Conservation (phyloP, 1,140 invertebrate genomes). For the Dermatophagoides farinae region DNA sequence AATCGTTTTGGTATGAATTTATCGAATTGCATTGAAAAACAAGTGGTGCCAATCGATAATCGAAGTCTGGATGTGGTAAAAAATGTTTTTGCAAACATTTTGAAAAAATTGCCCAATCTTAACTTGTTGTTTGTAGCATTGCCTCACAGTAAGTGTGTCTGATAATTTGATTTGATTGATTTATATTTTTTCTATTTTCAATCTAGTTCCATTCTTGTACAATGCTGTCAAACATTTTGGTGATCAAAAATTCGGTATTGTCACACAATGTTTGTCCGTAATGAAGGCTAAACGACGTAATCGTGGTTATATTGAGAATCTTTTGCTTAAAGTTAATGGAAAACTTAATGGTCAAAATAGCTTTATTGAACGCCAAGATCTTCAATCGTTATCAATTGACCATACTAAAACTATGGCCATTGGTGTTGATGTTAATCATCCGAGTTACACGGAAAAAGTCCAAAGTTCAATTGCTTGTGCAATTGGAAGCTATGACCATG, state of each 20-base stretch:
- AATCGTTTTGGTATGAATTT: background rate
- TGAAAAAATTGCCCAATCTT: background rate
- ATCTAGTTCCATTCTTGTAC: background rate
- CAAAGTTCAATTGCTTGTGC: slow-evolving; percentile 62
- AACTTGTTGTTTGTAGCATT: background rate
- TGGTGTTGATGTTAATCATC: slow-evolving; percentile 61
- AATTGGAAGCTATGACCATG: slow-evolving; percentile 8
- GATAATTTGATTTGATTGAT: background rate
- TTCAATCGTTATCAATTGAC: background rate
- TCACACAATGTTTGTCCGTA: slow-evolving; percentile 59
- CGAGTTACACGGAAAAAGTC: slow-evolving; percentile 37
- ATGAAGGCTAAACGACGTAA: slow-evolving; percentile 25
- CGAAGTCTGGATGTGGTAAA: background rate
- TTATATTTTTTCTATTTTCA: background rate
- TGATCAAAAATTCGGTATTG: slow-evolving; percentile 45
- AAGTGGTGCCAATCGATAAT: background rate
- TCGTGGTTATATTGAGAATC: slow-evolving; percentile 33
- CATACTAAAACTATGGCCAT: background rate
- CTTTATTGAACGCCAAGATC: slow-evolving; percentile 24
- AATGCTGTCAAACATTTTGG: slow-evolving; percentile 43
- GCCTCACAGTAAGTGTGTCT: background rate
- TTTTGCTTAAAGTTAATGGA: slow-evolving; percentile 58
- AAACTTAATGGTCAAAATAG: slow-evolving; percentile 68
- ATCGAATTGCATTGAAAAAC: background rate
- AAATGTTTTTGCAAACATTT: background rate